Conservation (phyloP, 2,113 vertebrate genomes). For the Spizaetus ornatus region DNA sequence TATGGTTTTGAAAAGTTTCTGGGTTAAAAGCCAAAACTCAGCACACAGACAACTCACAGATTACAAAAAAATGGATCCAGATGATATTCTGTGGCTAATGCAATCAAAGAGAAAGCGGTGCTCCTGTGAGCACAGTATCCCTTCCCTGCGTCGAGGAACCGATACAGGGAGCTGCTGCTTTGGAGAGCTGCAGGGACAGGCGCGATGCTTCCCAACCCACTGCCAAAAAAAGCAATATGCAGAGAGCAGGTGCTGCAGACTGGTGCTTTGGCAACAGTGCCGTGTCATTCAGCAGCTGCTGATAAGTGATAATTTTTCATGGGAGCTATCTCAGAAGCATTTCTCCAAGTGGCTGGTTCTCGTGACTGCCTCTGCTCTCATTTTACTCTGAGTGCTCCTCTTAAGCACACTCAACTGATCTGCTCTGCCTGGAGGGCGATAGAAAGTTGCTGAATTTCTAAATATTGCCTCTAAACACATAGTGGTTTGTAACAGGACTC, state of each 20-base stretch:
- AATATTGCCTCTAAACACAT: background rate
- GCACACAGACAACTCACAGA: background rate
- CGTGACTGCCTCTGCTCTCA: background rate
- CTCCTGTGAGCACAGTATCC: background rate
- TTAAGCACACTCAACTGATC: background rate
- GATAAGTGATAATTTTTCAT: background rate
- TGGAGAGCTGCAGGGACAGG: background rate
- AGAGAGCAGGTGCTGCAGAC: background rate
- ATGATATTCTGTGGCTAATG: background rate
- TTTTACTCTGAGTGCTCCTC: background rate
- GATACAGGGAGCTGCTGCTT: background rate
- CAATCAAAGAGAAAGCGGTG: background rate
- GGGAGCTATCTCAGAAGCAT: background rate
- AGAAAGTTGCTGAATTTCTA: background rate
- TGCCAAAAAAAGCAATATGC: background rate
- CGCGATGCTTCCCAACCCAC: rapidly evolving
- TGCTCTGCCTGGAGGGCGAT: background rate
- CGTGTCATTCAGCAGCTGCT: background rate
- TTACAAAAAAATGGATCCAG: rapidly evolving
- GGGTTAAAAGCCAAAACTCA: background rate
- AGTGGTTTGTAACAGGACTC: background rate
- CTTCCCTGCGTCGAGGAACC: rapidly evolving
- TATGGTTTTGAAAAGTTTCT: background rate
- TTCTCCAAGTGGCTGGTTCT: background rate
- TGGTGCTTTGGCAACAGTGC: background rate